Conservation (phyloP, 2,113 vertebrate genomes). For the Rhea americana region DNA sequence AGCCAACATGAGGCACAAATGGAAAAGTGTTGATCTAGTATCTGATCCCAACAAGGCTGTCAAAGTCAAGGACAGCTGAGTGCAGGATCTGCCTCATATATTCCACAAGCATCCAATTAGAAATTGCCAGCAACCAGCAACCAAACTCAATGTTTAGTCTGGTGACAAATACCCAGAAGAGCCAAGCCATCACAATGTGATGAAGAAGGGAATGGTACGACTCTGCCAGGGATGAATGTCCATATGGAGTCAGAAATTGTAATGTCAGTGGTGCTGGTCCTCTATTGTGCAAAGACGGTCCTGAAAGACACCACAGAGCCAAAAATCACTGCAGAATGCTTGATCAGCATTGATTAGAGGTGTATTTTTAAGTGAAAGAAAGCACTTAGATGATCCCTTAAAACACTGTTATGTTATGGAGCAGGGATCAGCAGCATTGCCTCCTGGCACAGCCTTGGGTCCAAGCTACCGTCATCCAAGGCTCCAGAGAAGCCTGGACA, state of each 20-base stretch:
- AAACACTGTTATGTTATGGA: background rate
- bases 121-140: background rate
- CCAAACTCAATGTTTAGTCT: background rate
- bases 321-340: background rate
- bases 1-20: background rate
- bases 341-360: background rate
- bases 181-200: background rate
- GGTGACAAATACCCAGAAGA: fast-evolving
- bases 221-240: too few species aligned
- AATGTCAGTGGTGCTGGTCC: background rate
- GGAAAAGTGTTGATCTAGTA: background rate
- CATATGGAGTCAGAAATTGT: too few species aligned
- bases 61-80: too few species aligned
- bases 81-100: background rate
- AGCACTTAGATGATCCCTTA: background rate
- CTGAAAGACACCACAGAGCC: background rate
- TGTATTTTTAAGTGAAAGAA: background rate
- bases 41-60: too few species aligned
- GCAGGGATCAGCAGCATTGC: background rate
- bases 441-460: background rate
- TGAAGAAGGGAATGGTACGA: too few species aligned
- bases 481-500: background rate
- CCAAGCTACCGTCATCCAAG: background rate
- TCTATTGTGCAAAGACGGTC: background rate
- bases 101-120: too few species aligned